Percentiles rank a stretch among this genome's conserved stretches.
Conservation (phyloP, 2,888 invertebrate genomes). For the Apomyelois bistriatella region DNA sequence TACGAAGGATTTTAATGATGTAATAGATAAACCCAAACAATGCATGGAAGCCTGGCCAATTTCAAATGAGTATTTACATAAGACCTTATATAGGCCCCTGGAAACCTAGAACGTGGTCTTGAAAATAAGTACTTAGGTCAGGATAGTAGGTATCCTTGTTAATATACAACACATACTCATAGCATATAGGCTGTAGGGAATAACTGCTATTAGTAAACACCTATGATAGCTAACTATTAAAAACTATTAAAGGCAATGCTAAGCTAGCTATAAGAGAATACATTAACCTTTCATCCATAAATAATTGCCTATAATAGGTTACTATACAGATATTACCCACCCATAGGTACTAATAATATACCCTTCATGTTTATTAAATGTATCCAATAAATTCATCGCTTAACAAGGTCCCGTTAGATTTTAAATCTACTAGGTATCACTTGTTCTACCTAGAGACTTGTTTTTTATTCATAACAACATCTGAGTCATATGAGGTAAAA, state of each 20-base stretch:
- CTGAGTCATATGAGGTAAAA: slow-evolving; percentile 6
- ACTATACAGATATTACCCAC: background rate
- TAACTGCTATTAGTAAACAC: background rate
- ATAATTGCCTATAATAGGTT: background rate
- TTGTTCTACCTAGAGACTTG: background rate
- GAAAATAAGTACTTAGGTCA: slow-evolving; percentile 2
- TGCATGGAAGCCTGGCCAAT: background rate
- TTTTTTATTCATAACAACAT: background rate
- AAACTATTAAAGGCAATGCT: slow-evolving; percentile 15
- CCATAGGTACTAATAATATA: background rate
- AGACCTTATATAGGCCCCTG: background rate
- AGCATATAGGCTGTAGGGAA: too few relatives aligned
- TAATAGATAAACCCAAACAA: background rate
- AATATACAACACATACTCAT: background rate
- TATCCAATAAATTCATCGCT: background rate
- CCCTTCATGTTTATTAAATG: background rate
- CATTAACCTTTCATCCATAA: slow-evolving; percentile 16
- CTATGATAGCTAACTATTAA: slow-evolving; percentile 13
- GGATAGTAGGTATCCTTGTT: background rate
- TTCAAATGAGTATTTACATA: background rate
- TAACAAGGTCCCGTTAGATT: background rate
- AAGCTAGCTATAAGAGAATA: slow-evolving; percentile 14
- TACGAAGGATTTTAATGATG: background rate
- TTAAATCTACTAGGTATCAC: background rate
- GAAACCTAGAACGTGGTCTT: slow-evolving; percentile 7